Conservation (phyloP, 1,140 invertebrate genomes). For the Drosophila burlai region DNA sequence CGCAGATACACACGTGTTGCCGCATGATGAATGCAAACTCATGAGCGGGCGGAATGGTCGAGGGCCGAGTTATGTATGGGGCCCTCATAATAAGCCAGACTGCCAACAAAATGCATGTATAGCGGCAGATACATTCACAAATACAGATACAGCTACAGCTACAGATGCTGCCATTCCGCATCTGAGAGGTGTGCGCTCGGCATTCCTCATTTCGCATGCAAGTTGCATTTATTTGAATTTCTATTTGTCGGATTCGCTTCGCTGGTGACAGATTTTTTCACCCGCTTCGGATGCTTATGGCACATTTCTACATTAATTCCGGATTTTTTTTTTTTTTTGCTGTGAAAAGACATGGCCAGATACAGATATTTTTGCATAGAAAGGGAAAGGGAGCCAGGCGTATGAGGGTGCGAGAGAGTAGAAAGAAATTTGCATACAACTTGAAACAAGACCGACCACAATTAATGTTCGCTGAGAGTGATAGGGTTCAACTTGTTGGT, state of each 20-base stretch:
- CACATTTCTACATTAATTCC: conserved; percentile 19
- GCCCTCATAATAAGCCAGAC: conserved; percentile 52
- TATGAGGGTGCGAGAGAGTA: not conserved
- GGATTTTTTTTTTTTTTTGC: not conserved
- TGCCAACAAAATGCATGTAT: conserved; percentile 36
- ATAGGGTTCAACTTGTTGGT: conserved; percentile 28
- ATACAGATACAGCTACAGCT: conserved; percentile 5
- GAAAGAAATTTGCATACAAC: not conserved
- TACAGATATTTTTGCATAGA: not conserved
- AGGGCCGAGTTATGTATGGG: conserved; percentile 23
- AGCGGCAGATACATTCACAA: conserved; percentile 7
- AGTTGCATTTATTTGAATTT: conserved; percentile 66
- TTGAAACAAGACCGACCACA: conserved; percentile 5
- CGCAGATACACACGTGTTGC: conserved; percentile 14
- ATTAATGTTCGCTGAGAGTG: conserved; percentile 1
- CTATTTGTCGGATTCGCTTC: conserved; percentile 29
- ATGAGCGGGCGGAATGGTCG: conserved; percentile 21
- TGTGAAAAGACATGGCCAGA: not conserved
- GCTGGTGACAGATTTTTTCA: conserved; percentile 26
- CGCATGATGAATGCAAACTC: conserved; percentile 57
- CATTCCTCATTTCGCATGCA: conserved; percentile 55
- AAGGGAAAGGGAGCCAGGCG: too few relatives aligned
- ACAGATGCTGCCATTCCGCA: conserved; percentile 22
- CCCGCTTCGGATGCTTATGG: conserved; percentile 14
- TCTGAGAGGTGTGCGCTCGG: conserved; percentile 15